phyloP scores from a whole-genome alignment of 2,888 invertebrate genomes.

The Ptychoptera contaminata region DNA sequence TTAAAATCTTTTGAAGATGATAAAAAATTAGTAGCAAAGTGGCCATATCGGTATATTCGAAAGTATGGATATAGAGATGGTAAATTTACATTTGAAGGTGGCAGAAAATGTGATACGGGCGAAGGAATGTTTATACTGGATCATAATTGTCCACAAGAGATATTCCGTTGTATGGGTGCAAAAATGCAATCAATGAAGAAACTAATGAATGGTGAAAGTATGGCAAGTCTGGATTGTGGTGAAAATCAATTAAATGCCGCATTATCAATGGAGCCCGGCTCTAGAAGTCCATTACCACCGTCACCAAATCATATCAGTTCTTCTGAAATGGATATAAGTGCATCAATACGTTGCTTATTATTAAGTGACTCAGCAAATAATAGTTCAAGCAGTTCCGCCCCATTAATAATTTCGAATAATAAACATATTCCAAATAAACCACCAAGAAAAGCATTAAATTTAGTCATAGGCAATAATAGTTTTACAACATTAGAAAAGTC shows the following conservation, averaged over 20 bases:
- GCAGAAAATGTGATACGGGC: slow-evolving; percentile 71
- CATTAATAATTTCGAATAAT: slow-evolving; percentile 3
- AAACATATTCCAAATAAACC: slow-evolving; percentile 29
- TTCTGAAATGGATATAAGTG: slow-evolving; percentile 22
- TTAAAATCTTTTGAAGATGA: slow-evolving; percentile 46
- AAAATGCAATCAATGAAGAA: slow-evolving; percentile 83
- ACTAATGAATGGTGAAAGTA: slow-evolving; percentile 51
- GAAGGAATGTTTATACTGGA: slow-evolving; percentile 70
- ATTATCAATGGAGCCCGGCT: slow-evolving; percentile 64
- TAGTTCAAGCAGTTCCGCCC: slow-evolving; percentile 6
- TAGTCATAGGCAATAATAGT: slow-evolving; percentile 1
- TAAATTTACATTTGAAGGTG: slow-evolving; percentile 78
- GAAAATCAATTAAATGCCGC: slow-evolving; percentile 61
- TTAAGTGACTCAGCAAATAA: slow-evolving; percentile 27
- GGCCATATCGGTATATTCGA: slow-evolving; percentile 73
- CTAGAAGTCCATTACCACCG: slow-evolving; percentile 62
- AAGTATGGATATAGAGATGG: slow-evolving; percentile 75
- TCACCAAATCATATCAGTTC: slow-evolving; percentile 33
- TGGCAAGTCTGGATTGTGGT: slow-evolving; percentile 48
- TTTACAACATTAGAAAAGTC: not conserved
- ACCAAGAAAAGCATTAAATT: slow-evolving; percentile 22
- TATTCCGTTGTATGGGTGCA: slow-evolving; percentile 62
- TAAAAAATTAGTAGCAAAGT: slow-evolving; percentile 46
- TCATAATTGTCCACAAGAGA: slow-evolving; percentile 68
- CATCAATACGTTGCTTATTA: slow-evolving; percentile 24